These are phyloP conservation scores for Crematogaster levior DNA, from an alignment of 2,888 invertebrate genomes.

Conservation along the genomic window DNA sequence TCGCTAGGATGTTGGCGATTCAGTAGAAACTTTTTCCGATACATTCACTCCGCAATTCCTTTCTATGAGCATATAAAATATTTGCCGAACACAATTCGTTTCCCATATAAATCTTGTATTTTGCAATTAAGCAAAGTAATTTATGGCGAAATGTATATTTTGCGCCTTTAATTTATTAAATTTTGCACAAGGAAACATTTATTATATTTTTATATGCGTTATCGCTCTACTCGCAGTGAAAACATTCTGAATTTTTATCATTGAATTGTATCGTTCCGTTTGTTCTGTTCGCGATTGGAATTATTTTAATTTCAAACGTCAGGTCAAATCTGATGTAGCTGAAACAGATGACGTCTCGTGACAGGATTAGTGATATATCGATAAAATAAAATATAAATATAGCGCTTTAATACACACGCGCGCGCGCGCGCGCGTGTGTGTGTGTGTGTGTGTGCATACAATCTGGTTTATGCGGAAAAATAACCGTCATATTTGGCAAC, in stretches of 20 bases:
- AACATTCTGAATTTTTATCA: not conserved
- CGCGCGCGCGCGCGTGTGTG: no score
- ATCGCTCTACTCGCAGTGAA: not conserved
- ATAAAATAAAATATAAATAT: slow-evolving; percentile 30
- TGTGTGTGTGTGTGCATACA: no score
- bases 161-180: not conserved
- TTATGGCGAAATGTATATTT: not conserved
- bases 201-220: not conserved
- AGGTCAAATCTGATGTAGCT: not conserved
- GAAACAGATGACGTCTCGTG: not conserved
- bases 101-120: slow-evolving; percentile 2
- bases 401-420: no score
- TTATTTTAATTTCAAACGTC: slow-evolving; percentile 17
- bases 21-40: slow-evolving; percentile 49
- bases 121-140: slow-evolving; percentile 7
- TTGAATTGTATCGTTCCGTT: not conserved
- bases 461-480: slow-evolving; percentile 37
- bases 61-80: not conserved
- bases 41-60: slow-evolving; percentile 26
- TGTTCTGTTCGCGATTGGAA: slow-evolving; percentile 8
- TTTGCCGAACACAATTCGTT: slow-evolving; percentile 5
- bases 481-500: slow-evolving; percentile 36
- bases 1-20: slow-evolving; percentile 28
- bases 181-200: not conserved
- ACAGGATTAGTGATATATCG: not conserved